Conservation (phyloP, 2,797 vertebrate genomes). For the Tokudaia muenninki region DNA sequence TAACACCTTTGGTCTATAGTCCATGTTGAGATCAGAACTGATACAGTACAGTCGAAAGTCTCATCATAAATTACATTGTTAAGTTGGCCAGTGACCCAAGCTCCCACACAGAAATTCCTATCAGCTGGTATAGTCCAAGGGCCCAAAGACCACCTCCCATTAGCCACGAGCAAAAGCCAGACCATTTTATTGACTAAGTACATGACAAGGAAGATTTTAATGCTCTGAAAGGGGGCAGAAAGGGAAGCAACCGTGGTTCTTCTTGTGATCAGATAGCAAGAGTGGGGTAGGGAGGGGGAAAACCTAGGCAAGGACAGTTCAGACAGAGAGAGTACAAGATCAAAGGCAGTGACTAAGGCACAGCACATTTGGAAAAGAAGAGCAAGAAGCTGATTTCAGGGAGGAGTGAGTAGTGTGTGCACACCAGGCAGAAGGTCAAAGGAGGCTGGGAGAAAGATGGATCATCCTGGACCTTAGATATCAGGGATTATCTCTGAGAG, state of each 20-base stretch:
- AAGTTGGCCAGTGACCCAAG: not conserved
- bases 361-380: not conserved
- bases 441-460: not conserved
- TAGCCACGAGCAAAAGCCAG: not conserved
- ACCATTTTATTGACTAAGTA: not conserved
- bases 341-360: not conserved
- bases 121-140: not conserved
- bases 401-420: not conserved
- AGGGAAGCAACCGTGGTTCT: not conserved
- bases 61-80: not conserved
- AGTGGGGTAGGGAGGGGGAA: too few species aligned
- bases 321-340: not conserved
- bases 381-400: conserved; percentile 10
- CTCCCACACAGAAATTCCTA: not conserved
- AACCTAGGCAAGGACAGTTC: not conserved
- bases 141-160: not conserved
- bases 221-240: not conserved
- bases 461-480: not conserved
- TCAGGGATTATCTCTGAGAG: not conserved
- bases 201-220: not conserved
- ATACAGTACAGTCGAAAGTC: not conserved
- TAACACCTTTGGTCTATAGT: not conserved
- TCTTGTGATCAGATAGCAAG: not conserved
- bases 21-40: not conserved
- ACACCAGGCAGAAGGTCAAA: not conserved